These are phyloP conservation scores for Pardosa pseudoannulata DNA, from an alignment of 2,888 invertebrate species.

Conservation along the genomic window DNA sequence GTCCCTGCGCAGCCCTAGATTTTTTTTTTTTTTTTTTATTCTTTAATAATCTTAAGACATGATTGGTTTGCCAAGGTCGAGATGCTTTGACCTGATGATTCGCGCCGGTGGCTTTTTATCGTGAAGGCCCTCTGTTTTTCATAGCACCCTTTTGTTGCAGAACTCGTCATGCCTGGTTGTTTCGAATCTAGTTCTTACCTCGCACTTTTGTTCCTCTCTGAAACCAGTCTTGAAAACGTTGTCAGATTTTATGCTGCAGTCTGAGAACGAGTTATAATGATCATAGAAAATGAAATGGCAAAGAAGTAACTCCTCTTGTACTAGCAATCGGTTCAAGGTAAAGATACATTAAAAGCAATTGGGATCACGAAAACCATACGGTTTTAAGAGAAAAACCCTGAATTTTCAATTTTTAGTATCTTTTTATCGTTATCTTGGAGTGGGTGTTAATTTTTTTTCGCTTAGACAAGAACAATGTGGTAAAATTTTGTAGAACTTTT, in stretches of 20 bases:
- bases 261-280: not conserved
- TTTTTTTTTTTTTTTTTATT: no score
- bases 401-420: no score
- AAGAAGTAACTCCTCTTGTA: not conserved
- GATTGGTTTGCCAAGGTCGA: not conserved
- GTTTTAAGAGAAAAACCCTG: no score
- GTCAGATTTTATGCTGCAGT: not conserved
- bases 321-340: not conserved
- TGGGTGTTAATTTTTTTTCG: no score
- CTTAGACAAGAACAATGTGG: no score
- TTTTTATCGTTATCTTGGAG: no score
- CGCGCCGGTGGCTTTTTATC: not conserved
- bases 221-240: not conserved
- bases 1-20: no score
- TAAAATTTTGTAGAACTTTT: no score
- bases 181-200: not conserved
- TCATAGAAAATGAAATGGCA: not conserved
- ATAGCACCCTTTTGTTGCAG: not conserved
- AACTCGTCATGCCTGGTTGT: conserved; percentile 1
- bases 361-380: no score
- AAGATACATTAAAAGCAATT: not conserved
- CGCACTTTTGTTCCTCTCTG: not conserved
- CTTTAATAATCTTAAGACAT: no score
- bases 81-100: conserved; percentile 1
- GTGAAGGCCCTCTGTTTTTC: not conserved